phyloP scores from a whole-genome alignment of 2,888 invertebrate species.

The Drosophila eohydei region DNA sequence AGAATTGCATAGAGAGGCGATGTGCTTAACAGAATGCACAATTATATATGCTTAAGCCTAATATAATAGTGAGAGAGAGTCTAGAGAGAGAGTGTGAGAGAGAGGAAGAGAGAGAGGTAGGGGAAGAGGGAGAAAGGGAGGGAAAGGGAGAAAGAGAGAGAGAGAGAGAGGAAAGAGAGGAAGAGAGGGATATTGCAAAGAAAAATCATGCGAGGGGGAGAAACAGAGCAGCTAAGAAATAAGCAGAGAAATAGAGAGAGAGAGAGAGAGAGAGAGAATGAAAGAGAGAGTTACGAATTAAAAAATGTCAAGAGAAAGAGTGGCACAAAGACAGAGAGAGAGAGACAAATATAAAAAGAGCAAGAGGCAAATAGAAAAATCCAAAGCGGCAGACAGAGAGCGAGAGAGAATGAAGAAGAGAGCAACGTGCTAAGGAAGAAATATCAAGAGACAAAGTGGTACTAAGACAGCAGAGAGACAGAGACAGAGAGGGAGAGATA shows the following conservation, averaged over 20 bases:
- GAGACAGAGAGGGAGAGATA: background rate
- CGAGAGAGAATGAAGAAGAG: background rate
- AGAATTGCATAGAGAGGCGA: constrained; percentile 4
- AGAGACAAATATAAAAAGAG: background rate
- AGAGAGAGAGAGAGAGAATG: background rate
- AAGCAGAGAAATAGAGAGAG: background rate
- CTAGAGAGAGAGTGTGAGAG: background rate
- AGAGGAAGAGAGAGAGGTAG: background rate
- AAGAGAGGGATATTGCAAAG: background rate
- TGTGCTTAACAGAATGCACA: background rate
- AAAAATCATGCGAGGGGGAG: background rate
- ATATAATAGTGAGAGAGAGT: background rate
- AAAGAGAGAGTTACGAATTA: background rate
- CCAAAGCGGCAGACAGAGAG: background rate
- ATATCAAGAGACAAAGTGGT: background rate
- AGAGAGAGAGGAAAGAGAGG: background rate
- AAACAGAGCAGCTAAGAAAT: background rate
- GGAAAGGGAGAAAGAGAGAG: background rate
- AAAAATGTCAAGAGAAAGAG: background rate
- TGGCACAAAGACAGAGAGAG: background rate
- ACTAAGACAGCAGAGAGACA: background rate
- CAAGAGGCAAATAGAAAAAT: background rate
- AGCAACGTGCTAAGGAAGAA: no score
- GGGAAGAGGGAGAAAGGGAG: background rate
- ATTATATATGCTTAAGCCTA: background rate